Evolutionary conservation across 2,888 invertebrate genomes (phyloP).

Genomic region (Melanophora roralis): DNA sequence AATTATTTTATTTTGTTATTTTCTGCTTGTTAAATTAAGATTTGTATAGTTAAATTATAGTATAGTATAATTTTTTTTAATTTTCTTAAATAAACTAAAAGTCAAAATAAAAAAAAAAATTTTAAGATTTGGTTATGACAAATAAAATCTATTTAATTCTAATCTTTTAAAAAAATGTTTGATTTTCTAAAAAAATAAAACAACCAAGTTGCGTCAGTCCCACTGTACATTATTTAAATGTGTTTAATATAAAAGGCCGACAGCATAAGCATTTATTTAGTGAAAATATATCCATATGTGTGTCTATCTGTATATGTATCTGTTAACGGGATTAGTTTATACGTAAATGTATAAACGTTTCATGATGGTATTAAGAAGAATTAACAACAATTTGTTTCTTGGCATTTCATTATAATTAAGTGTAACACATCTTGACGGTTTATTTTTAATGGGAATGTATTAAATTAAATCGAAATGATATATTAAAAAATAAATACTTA

Average conservation of each 20-base stretch:
- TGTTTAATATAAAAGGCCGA: not conserved
- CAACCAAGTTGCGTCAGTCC: too few species aligned
- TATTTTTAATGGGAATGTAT: not conserved
- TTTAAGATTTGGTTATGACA: too few species aligned
- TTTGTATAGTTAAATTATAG: too few species aligned
- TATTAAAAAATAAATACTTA: not conserved
- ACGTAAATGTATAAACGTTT: not conserved
- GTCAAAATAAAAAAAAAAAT: too few species aligned
- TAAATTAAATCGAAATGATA: not conserved
- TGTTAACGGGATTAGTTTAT: too few species aligned
- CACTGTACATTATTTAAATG: not conserved
- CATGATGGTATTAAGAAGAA: conserved; percentile 14
- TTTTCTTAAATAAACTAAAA: too few species aligned
- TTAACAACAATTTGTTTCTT: conserved; percentile 38
- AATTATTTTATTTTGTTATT: too few species aligned
- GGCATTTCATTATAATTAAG: conserved; percentile 43
- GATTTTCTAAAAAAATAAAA: too few species aligned
- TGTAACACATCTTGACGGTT: not conserved
- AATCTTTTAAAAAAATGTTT: too few species aligned
- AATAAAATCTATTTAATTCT: too few species aligned
- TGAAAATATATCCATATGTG: not conserved
- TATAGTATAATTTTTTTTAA: too few species aligned
- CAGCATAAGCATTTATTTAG: not conserved
- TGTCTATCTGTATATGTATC: not conserved
- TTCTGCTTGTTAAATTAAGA: too few species aligned